These are phyloP conservation scores for Apocheima hispidaria DNA, from an alignment of 2,888 invertebrate species.

Conservation along the genomic window DNA sequence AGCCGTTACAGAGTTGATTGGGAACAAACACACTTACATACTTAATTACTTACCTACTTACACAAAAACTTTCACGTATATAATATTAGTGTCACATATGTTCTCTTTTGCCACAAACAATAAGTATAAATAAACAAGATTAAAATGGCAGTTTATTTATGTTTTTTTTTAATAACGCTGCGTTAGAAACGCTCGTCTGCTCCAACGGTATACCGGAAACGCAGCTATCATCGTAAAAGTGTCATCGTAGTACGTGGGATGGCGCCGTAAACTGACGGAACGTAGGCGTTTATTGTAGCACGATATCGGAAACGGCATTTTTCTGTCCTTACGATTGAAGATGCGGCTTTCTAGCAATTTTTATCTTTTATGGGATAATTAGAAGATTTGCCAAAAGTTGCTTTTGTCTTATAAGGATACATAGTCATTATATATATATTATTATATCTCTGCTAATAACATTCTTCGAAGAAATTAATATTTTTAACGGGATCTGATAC, in stretches of 20 bases:
- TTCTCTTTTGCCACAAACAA: too few species aligned
- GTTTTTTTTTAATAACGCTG: not conserved
- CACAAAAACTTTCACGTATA: too few species aligned
- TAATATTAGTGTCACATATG: too few species aligned
- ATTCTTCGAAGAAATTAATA: too few species aligned
- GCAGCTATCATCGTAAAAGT: conserved; percentile 69
- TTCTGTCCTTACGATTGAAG: conserved; percentile 19
- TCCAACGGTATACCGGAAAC: conserved; percentile 51
- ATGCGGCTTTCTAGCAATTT: conserved; percentile 24
- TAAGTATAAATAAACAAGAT: too few species aligned
- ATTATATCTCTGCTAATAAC: too few species aligned
- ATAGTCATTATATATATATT: too few species aligned
- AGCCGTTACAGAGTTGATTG: too few species aligned
- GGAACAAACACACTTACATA: too few species aligned
- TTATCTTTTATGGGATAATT: not conserved
- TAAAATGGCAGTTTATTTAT: too few species aligned
- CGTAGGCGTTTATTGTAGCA: conserved; percentile 57
- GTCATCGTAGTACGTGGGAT: conserved; percentile 66
- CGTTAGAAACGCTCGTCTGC: conserved; percentile 51
- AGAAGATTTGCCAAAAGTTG: not conserved
- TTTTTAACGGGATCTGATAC: too few species aligned
- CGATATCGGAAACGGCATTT: conserved; percentile 49
- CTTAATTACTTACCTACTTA: too few species aligned
- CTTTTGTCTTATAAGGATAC: not conserved
- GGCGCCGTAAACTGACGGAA: conserved; percentile 61